A percentile compares a stretch with the other conserved stretches of the same genome.
These are phyloP conservation scores for Hyla sarda DNA, from an alignment of 2,113 vertebrate species.

Conservation along the genomic window DNA sequence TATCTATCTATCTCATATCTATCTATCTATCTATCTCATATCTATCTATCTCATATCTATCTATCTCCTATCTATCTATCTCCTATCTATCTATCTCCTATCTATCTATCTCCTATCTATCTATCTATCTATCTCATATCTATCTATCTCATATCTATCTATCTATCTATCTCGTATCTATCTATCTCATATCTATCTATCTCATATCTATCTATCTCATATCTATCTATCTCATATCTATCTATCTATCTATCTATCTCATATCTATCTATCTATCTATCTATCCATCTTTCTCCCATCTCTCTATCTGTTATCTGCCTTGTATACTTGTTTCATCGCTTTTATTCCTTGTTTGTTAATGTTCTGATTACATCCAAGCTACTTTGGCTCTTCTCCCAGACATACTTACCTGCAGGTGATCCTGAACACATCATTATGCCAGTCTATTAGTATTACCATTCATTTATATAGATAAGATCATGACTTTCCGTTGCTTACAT, in stretches of 20 bases:
- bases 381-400: background rate
- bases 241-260: conserved; percentile 10
- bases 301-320: background rate
- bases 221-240: background rate
- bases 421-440: background rate
- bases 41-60: background rate
- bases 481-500: background rate
- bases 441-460: background rate
- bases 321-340: background rate
- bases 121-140: conserved; percentile 3
- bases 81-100: conserved; percentile 1
- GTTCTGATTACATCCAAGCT: background rate
- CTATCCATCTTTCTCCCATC: background rate
- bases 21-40: background rate
- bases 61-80: conserved; percentile 18
- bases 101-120: background rate
- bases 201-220: background rate
- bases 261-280: conserved; percentile 19
- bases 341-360: background rate
- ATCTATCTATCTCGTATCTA: conserved; percentile 10
- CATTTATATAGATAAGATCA: background rate
- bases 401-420: background rate
- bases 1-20: background rate
- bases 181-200: background rate
- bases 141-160: background rate